Evolutionary conservation across 2,113 vertebrate species (phyloP), one percentile per base, ranked within the genome.

Genomic region (Coreoperca whiteheadi): DNA sequence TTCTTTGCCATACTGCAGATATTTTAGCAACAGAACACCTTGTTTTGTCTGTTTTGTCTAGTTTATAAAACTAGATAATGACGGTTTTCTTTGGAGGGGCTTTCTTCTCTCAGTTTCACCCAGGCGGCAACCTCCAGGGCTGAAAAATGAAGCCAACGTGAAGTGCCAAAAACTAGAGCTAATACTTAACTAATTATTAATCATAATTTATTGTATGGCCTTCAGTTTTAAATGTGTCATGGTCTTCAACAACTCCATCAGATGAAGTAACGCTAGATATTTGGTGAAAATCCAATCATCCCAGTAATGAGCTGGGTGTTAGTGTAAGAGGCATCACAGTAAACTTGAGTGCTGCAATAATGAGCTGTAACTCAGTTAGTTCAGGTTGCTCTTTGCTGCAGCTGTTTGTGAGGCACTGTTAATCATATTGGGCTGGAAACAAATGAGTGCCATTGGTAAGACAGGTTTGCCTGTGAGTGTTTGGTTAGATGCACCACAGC

Each of bases 11-110:
- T 21, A 37, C 39, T 59, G 65, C 65, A 51, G 30, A 51, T 60
- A 39, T 41, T 43, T 60, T 61, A 51, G 65, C 77, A 70, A 61
- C 65, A 37, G 65, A 48, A 39, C 21, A 28, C 8, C 14, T 46
- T 48, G 63, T 28, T 65, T 34, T 54, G 14, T n/a, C n/a, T n/a
- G n/a, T n/a, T n/a, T n/a, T n/a, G n/a, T n/a, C n/a, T n/a, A n/a
- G n/a, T n/a, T 51, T 34, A 8, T 23, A 23, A 69, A 51, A 11
- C 15, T 30, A 46, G 43, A 46, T 46, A 46, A 46, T 46, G 43
- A 15, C 1, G 43, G 11, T 46, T 46, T 12, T 39, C 37, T 39
- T 39, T 1, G 37, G 37, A 39, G 37, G 37, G 18, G 18, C 48
- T 21, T 20, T 51, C 18, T 7, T 51, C 48, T 50, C 48, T 51